These are phyloP conservation scores for Aricia artaxerxes DNA, from an alignment of 2,888 invertebrate genomes.

Conservation along the genomic window DNA sequence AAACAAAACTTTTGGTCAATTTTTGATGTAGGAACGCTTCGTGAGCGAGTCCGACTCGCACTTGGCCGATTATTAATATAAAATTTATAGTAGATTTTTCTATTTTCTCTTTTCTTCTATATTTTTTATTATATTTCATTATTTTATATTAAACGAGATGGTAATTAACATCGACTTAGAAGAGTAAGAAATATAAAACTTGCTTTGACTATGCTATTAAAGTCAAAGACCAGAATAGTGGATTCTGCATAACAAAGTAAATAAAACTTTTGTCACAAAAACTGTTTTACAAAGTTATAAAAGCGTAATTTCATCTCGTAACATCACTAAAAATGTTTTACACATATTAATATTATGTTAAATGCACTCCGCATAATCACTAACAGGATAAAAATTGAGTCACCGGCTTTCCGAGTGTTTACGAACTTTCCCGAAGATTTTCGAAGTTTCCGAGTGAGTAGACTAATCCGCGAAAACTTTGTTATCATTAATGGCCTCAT, in stretches of 20 bases:
- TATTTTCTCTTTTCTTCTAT: no score
- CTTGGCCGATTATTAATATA: not conserved
- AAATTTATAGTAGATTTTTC: not conserved
- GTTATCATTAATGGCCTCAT: conserved; percentile 15
- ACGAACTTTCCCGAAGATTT: not conserved
- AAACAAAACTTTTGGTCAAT: no score
- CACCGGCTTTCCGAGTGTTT: not conserved
- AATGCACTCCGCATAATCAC: not conserved
- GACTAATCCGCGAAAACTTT: conserved; percentile 5
- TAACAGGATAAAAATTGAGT: not conserved
- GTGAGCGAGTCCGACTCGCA: no score
- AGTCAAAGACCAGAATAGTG: no score
- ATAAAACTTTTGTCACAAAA: not conserved
- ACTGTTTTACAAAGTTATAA: not conserved
- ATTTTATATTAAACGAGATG: no score
- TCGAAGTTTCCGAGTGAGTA: not conserved
- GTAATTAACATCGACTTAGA: no score
- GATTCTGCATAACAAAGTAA: no score
- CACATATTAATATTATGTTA: conserved; percentile 1
- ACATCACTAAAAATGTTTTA: not conserved
- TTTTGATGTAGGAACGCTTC: no score
- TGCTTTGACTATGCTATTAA: no score
- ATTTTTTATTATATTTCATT: no score
- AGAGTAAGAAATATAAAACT: no score
- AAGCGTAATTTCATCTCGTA: not conserved